Evolutionary conservation across 2,797 vertebrate genomes (phyloP).

Genomic region (Coreius guichenoti): DNA sequence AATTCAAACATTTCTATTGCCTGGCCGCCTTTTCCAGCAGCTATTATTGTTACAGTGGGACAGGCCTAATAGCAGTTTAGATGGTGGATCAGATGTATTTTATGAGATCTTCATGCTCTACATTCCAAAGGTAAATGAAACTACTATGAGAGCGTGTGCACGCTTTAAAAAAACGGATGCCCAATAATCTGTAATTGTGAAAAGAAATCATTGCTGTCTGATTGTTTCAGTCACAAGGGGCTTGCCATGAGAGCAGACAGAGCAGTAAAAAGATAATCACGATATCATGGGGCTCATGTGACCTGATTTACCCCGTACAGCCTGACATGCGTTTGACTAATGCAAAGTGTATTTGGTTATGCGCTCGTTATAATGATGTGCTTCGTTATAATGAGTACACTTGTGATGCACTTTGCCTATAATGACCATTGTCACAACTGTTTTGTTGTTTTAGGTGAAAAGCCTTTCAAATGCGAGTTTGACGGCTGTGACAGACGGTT

Average conservation of each 20-base stretch:
- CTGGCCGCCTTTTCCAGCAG: constrained; percentile 66
- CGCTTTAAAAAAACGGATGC: neutral
- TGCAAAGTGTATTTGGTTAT: neutral
- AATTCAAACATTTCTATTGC: constrained; percentile 76
- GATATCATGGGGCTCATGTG: constrained; percentile 28
- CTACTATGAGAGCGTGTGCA: neutral
- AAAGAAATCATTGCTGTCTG: constrained; percentile 30
- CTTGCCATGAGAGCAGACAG: constrained; percentile 29
- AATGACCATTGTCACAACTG: constrained; percentile 24
- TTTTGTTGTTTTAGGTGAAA: constrained; percentile 86
- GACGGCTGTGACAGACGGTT: constrained; percentile 97
- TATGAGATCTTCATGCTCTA: constrained; percentile 25
- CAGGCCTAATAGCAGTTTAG: constrained; percentile 35
- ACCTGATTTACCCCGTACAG: constrained; percentile 15
- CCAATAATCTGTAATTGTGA: constrained; percentile 38
- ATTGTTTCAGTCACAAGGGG: constrained; percentile 27
- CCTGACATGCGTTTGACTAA: neutral
- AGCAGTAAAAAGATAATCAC: constrained; percentile 42
- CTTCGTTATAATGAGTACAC: neutral
- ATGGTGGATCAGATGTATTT: constrained; percentile 25
- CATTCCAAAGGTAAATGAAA: constrained; percentile 41
- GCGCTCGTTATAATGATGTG: neutral
- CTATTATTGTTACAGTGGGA: constrained; percentile 53
- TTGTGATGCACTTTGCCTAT: neutral
- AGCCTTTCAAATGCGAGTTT: constrained; percentile 98